Conservation (phyloP, 2,113 vertebrate genomes). For the Passer domesticus region DNA sequence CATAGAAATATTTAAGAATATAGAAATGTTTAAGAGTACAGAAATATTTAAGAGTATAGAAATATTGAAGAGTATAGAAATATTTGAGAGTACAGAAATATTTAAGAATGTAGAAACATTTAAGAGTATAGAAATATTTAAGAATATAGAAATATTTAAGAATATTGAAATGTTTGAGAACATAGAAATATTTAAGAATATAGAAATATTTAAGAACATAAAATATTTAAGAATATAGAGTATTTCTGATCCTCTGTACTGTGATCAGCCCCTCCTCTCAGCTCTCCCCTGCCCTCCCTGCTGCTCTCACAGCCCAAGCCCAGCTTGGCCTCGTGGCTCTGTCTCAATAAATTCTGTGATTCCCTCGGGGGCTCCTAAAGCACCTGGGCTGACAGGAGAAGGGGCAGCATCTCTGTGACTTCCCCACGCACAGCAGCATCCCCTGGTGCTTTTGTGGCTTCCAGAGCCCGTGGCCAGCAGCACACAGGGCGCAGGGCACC, state of each 20-base stretch:
- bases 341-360: background rate
- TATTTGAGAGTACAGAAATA: background rate
- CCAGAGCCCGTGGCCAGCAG: background rate
- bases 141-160: too few relatives aligned
- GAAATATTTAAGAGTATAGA: accelerated
- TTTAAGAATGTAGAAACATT: too few relatives aligned
- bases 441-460: background rate
- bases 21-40: too few relatives aligned
- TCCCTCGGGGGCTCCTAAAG: background rate
- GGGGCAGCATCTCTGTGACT: background rate
- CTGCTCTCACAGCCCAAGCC: background rate
- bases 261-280: background rate
- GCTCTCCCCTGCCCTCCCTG: background rate
- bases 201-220: too few relatives aligned
- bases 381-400: background rate
- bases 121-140: too few relatives aligned
- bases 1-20: too few relatives aligned
- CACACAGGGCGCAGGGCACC: background rate
- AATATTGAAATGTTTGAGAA: too few relatives aligned
- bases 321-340: background rate
- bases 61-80: too few relatives aligned
- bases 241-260: background rate
- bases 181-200: too few relatives aligned
- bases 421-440: background rate
- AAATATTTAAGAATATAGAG: too few relatives aligned